phyloP scores from a whole-genome alignment of 2,113 vertebrate species.

The Labeo catla region DNA sequence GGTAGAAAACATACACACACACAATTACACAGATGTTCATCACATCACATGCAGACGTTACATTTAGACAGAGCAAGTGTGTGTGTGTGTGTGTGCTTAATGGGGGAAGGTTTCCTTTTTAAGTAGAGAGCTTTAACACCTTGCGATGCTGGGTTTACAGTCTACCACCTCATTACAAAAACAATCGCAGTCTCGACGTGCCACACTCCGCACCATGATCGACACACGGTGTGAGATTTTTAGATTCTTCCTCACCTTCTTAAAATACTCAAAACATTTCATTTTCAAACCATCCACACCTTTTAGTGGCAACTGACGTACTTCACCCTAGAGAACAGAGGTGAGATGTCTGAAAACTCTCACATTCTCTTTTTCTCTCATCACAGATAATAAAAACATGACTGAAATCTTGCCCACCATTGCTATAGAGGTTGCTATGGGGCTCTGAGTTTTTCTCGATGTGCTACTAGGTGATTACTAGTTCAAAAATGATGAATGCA shows the following conservation, averaged over 20 bases:
- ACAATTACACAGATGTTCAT: constrained; percentile 50
- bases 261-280: constrained; percentile 5
- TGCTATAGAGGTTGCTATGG: background rate
- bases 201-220: background rate
- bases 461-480: background rate
- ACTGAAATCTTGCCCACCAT: background rate
- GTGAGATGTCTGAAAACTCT: background rate
- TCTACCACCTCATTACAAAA: constrained; percentile 29
- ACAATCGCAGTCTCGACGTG: background rate
- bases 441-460: background rate
- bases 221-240: background rate
- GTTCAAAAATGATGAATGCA: background rate
- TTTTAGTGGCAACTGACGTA: constrained; percentile 11
- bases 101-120: background rate
- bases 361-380: background rate
- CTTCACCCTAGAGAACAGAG: constrained; percentile 10
- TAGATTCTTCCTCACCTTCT: constrained; percentile 6
- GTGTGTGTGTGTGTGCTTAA: background rate
- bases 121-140: constrained; percentile 13
- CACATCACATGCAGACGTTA: constrained; percentile 48
- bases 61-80: constrained; percentile 35
- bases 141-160: constrained; percentile 9
- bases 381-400: background rate
- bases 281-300: constrained; percentile 1
- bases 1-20: constrained; percentile 1